These are phyloP conservation scores for Sebastes taczanowskii DNA, from an alignment of 2,797 vertebrate species.

Conservation along the genomic window DNA sequence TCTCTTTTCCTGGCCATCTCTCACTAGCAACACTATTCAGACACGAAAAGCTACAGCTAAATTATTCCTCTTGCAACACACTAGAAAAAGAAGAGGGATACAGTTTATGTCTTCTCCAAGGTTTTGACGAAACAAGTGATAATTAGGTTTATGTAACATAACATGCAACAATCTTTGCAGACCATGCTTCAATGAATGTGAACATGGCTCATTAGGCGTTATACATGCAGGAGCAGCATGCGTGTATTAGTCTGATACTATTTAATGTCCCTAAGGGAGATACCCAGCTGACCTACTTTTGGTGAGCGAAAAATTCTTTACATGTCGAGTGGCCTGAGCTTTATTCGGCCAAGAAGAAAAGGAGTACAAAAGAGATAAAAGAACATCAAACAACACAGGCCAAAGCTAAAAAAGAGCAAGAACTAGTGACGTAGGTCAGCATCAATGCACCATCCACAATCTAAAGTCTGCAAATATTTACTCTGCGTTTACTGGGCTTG, in stretches of 20 bases:
- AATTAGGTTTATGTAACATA: slow-evolving; percentile 5
- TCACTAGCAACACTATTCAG: slow-evolving; percentile 26
- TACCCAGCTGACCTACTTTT: slow-evolving; percentile 84
- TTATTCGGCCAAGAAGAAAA: slow-evolving; percentile 48
- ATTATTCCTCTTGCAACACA: background rate
- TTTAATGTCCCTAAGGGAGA: slow-evolving; percentile 78
- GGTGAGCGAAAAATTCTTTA: slow-evolving; percentile 70
- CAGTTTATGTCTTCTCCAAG: background rate
- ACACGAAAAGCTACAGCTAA: slow-evolving; percentile 17
- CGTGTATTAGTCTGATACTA: slow-evolving; percentile 59
- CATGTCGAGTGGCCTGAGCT: slow-evolving; percentile 62
- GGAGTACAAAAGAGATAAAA: slow-evolving; percentile 34
- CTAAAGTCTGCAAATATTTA: slow-evolving; percentile 61
- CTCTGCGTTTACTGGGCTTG: slow-evolving; percentile 37
- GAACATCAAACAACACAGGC: slow-evolving; percentile 25
- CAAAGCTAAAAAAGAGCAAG: background rate
- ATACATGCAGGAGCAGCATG: slow-evolving; percentile 70
- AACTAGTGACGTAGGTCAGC: slow-evolving; percentile 1
- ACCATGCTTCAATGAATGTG: slow-evolving; percentile 11
- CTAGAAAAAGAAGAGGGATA: background rate
- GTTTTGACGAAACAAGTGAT: background rate
- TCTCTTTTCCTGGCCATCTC: slow-evolving; percentile 46
- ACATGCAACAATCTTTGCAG: background rate
- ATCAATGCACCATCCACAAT: slow-evolving; percentile 13
- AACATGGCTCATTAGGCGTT: slow-evolving; percentile 59